A percentile compares a stretch with the other conserved stretches of the same genome.
Evolutionary conservation across 2,797 vertebrate species (phyloP).

Genomic region (Lagorchestes hirsutus): DNA sequence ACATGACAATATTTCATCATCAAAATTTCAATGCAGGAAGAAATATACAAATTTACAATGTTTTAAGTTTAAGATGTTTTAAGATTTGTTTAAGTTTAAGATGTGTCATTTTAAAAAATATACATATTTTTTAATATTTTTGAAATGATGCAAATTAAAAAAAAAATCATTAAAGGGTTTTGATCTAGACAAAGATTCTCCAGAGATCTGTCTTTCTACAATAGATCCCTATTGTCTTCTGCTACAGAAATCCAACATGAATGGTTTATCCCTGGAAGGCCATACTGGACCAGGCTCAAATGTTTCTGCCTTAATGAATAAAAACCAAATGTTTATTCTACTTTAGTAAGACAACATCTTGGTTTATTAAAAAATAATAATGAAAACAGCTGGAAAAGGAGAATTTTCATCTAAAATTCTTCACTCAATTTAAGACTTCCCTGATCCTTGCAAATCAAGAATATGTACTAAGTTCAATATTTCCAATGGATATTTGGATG

Average conservation of each 20-base stretch:
- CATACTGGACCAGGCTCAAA: background rate
- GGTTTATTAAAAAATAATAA: background rate
- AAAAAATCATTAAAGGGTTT: too few relatives aligned
- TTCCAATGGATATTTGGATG: background rate
- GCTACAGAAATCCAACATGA: background rate
- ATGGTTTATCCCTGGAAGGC: background rate
- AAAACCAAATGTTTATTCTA: background rate
- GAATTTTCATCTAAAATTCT: constrained; percentile 3
- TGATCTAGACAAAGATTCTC: background rate
- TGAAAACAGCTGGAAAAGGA: background rate
- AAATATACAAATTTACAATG: too few relatives aligned
- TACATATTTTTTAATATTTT: too few relatives aligned
- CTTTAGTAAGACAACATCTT: background rate
- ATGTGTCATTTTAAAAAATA: too few relatives aligned
- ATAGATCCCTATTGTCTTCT: background rate
- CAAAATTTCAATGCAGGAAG: too few relatives aligned
- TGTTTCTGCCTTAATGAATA: background rate
- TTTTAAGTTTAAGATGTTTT: too few relatives aligned
- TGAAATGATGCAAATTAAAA: too few relatives aligned
- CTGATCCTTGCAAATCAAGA: background rate
- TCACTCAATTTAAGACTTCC: background rate
- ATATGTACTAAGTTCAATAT: background rate
- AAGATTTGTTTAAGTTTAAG: too few relatives aligned
- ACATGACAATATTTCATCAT: too few relatives aligned
- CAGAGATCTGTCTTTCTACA: background rate